These are phyloP conservation scores for Pandemis cinnamomeana DNA, from an alignment of 2,888 invertebrate species.

Conservation along the genomic window DNA sequence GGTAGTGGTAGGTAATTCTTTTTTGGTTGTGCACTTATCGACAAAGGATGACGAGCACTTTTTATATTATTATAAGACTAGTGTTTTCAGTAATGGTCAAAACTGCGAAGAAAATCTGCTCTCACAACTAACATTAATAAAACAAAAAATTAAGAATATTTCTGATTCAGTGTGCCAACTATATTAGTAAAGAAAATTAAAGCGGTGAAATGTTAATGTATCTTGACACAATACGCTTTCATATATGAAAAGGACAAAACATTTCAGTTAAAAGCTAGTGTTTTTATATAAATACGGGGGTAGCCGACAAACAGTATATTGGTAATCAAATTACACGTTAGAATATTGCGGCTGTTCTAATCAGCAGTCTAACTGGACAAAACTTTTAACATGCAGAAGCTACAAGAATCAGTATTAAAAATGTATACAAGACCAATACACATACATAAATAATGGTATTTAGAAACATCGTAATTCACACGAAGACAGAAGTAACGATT, in stretches of 20 bases:
- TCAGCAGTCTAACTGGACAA: neutral
- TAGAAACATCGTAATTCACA: conserved; percentile 25
- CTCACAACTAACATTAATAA: no score
- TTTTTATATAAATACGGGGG: neutral
- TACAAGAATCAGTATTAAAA: conserved; percentile 23
- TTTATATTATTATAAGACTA: neutral
- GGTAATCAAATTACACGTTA: neutral
- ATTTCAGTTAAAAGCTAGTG: neutral
- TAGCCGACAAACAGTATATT: neutral
- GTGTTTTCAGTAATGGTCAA: neutral
- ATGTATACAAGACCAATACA: conserved; percentile 27
- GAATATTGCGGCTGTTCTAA: neutral
- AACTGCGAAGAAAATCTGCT: no score
- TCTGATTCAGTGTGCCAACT: no score
- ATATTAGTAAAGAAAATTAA: neutral
- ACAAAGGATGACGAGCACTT: neutral
- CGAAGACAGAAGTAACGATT: conserved; percentile 29
- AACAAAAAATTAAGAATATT: no score
- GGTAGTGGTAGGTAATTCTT: neutral
- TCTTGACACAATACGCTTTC: neutral
- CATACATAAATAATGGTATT: conserved; percentile 8
- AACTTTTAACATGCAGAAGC: conserved; percentile 19
- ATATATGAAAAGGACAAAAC: neutral
- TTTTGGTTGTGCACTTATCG: neutral
- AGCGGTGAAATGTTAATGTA: neutral